These are phyloP conservation scores for Norana najaformis DNA, from an alignment of 2,888 invertebrate genomes.

Conservation along the genomic window DNA sequence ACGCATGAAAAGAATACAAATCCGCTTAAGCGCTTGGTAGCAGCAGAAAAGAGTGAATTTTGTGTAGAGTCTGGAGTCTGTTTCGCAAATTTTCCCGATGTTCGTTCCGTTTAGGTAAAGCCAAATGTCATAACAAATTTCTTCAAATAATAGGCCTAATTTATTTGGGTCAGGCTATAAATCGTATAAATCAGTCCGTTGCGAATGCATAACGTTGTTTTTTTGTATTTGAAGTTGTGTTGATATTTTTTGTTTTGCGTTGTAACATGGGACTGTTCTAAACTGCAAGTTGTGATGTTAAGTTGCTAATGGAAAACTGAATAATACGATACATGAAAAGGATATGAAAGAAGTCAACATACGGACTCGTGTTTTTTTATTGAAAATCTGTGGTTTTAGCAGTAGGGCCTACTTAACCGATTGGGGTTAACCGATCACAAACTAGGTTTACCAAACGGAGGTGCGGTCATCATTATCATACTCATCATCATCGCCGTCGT, in stretches of 20 bases:
- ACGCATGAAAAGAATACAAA: too few relatives aligned
- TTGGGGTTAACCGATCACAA: too few relatives aligned
- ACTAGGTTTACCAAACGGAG: too few relatives aligned
- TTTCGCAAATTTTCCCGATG: too few relatives aligned
- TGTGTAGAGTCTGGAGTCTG: too few relatives aligned
- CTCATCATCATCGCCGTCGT: too few relatives aligned
- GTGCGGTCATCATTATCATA: too few relatives aligned
- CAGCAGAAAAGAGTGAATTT: too few relatives aligned
- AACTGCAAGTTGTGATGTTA: neutral
- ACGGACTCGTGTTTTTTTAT: neutral
- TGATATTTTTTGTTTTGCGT: neutral
- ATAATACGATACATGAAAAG: neutral
- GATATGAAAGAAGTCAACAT: neutral
- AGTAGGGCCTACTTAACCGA: too few relatives aligned
- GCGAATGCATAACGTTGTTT: neutral
- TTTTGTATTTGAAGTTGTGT: neutral
- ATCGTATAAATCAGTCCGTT: neutral
- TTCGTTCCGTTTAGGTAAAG: too few relatives aligned
- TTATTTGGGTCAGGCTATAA: neutral
- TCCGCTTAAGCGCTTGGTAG: too few relatives aligned
- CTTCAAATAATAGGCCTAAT: neutral
- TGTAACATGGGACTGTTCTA: neutral
- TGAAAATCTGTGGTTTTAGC: neutral
- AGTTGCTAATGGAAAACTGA: neutral
- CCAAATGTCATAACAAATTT: neutral